Evolutionary conservation across 2,888 invertebrate species (phyloP).

Genomic region (Marronus borbonicus): DNA sequence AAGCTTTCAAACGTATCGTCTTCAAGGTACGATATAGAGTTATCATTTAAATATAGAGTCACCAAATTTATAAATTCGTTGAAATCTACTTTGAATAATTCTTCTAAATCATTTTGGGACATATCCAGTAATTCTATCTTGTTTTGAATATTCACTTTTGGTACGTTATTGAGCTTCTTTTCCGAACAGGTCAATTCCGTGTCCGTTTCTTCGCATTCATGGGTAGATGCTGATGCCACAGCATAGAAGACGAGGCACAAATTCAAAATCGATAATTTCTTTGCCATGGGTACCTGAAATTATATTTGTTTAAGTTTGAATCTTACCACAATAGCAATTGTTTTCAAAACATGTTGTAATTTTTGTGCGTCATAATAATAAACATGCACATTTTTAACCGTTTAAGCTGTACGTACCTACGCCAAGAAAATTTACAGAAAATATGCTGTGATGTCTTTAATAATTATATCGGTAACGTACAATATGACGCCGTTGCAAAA

Average conservation of each 20-base stretch:
- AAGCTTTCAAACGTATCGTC: constrained; percentile 62
- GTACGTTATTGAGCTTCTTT: constrained; percentile 61
- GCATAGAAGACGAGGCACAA: constrained; percentile 13
- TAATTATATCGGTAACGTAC: constrained; percentile 1
- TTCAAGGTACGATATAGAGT: constrained; percentile 63
- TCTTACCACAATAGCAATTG: neutral
- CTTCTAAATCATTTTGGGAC: constrained; percentile 64
- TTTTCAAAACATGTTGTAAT: neutral
- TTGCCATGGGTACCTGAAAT: constrained; percentile 27
- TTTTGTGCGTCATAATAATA: no score
- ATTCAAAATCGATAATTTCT: neutral
- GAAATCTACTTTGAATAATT: constrained; percentile 61
- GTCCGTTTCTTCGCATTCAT: constrained; percentile 62
- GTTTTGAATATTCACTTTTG: constrained; percentile 62
- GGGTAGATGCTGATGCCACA: constrained; percentile 55
- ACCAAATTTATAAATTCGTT: constrained; percentile 61
- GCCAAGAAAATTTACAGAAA: neutral
- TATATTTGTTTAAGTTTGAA: neutral
- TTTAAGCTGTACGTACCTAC: no score
- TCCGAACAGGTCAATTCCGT: constrained; percentile 61
- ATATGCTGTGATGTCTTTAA: neutral
- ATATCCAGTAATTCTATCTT: constrained; percentile 64
- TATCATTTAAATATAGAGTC: constrained; percentile 64
- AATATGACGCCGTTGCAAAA: neutral
- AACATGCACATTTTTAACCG: no score